Evolutionary conservation across 2,888 invertebrate genomes (phyloP).

Genomic region (Serrognathus titanus): DNA sequence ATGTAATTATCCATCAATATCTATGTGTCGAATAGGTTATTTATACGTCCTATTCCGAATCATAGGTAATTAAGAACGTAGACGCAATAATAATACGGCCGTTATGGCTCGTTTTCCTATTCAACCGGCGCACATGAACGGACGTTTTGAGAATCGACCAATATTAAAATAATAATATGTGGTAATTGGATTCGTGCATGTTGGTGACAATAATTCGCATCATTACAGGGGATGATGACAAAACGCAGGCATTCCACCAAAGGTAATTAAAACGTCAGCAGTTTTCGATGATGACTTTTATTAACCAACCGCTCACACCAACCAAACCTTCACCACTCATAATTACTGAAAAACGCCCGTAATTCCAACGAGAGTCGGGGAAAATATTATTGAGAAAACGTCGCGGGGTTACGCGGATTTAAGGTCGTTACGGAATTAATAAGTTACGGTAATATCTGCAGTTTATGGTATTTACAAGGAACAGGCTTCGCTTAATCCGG

Average conservation of each 20-base stretch:
- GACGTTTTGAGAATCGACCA: not conserved
- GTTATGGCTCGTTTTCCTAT: not conserved
- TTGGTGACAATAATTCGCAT: not conserved
- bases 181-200: not conserved
- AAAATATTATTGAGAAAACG: too few species aligned
- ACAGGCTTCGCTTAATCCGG: too few species aligned
- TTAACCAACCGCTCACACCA: too few species aligned
- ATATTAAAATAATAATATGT: slow-evolving; percentile 1
- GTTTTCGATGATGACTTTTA: not conserved
- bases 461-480: too few species aligned
- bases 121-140: too few species aligned
- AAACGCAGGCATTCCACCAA: not conserved
- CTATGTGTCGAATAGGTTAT: not conserved
- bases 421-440: too few species aligned
- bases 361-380: too few species aligned
- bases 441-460: too few species aligned
- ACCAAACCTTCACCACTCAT: too few species aligned
- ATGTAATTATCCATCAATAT: slow-evolving; percentile 13
- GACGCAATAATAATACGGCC: not conserved
- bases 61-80: not conserved
- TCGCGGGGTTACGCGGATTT: too few species aligned
- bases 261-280: slow-evolving; percentile 2
- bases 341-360: too few species aligned
- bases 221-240: not conserved
- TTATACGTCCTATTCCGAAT: not conserved